phyloP scores from a whole-genome alignment of 2,888 invertebrate species.

The Pocota personata region DNA sequence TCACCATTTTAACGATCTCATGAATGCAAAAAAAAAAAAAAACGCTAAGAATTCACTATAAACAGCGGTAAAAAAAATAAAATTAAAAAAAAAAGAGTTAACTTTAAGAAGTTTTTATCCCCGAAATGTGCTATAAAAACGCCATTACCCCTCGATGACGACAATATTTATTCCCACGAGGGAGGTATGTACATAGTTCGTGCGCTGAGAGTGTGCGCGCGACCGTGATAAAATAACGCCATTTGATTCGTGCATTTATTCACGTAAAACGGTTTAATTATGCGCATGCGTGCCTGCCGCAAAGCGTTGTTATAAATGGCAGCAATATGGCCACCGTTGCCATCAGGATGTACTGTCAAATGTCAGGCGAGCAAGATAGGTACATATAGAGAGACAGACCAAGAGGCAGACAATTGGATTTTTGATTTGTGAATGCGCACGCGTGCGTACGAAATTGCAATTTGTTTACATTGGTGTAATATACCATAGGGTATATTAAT shows the following conservation, averaged over 20 bases:
- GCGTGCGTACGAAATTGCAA: slow-evolving; percentile 72
- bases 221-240: slow-evolving; percentile 58
- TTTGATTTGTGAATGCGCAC: slow-evolving; percentile 69
- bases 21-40: slow-evolving; percentile 9
- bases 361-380: not conserved
- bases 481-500: too few species aligned
- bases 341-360: slow-evolving; percentile 19
- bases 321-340: slow-evolving; percentile 67
- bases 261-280: slow-evolving; percentile 69
- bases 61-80: slow-evolving; percentile 39
- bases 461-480: slow-evolving; percentile 63
- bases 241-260: slow-evolving; percentile 69
- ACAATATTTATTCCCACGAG: slow-evolving; percentile 33
- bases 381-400: not conserved
- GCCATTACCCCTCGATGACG: slow-evolving; percentile 22
- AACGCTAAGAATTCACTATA: slow-evolving; percentile 12
- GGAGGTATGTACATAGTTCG: not conserved
- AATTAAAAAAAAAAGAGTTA: slow-evolving; percentile 34
- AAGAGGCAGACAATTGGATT: slow-evolving; percentile 21
- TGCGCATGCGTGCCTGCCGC: slow-evolving; percentile 69
- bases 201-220: slow-evolving; percentile 13
- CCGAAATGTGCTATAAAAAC: slow-evolving; percentile 45
- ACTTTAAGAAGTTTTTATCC: slow-evolving; percentile 57
- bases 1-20: slow-evolving; percentile 54
- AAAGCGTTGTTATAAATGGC: slow-evolving; percentile 64